Conservation (phyloP, 2,888 invertebrate species). For the Neria commutata region DNA sequence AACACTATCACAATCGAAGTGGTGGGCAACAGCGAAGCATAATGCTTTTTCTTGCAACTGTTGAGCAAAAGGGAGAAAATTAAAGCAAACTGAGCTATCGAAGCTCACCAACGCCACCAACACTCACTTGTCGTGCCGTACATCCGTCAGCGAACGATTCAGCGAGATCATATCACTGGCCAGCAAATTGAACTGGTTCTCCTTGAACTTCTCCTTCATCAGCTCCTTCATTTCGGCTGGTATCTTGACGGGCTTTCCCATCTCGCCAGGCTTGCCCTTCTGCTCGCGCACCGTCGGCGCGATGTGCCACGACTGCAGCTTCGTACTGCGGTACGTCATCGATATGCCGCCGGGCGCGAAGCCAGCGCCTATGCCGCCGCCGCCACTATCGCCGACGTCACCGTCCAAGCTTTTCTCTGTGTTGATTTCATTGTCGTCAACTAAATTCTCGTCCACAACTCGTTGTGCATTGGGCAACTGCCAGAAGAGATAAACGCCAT, state of each 20-base stretch:
- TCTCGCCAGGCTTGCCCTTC: conserved; percentile 83
- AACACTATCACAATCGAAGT: conserved; percentile 98
- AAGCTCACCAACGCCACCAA: background rate
- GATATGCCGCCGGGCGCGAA: conserved; percentile 54
- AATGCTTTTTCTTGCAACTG: conserved; percentile 81
- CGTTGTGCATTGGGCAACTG: conserved; percentile 52
- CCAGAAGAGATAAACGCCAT: background rate
- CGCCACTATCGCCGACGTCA: conserved; percentile 38
- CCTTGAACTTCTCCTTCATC: conserved; percentile 94
- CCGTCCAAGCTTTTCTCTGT: conserved; percentile 60
- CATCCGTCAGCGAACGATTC: conserved; percentile 93
- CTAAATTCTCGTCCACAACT: conserved; percentile 59
- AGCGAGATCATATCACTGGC: conserved; percentile 98
- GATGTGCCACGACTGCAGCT: conserved; percentile 74
- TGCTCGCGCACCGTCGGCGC: conserved; percentile 73
- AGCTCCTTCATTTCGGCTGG: conserved; percentile 83
- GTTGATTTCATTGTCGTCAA: conserved; percentile 62
- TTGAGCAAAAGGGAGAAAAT: conserved; percentile 2
- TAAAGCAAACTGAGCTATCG: background rate
- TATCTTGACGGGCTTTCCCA: conserved; percentile 91
- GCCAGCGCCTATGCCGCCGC: conserved; percentile 45
- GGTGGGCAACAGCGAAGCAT: conserved; percentile 81
- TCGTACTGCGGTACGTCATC: conserved; percentile 59
- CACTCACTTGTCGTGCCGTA: conserved; percentile 87
- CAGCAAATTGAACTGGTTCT: conserved; percentile 98